A percentile compares a stretch with the other conserved stretches of the same genome.
Evolutionary conservation across 1,140 invertebrate species (phyloP).

Genomic region (Trichonephila clavipes): DNA sequence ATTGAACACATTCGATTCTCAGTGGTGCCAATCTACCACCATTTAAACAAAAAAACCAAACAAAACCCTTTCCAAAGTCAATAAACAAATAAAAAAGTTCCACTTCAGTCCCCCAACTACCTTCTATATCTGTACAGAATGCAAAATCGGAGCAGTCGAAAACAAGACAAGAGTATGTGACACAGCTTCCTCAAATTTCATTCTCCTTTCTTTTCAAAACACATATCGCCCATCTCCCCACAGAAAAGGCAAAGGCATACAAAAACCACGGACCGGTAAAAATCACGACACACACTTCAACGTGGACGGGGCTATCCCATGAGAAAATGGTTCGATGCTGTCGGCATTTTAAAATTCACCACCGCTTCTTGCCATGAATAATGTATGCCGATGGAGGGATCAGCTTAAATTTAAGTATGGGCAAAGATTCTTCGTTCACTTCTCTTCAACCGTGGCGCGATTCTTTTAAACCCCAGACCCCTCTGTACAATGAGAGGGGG

Average conservation of each 20-base stretch:
- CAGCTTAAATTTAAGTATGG: conserved; percentile 61
- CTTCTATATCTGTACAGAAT: background rate
- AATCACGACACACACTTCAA: background rate
- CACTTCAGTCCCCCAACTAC: background rate
- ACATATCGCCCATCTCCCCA: background rate
- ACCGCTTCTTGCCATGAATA: conserved; percentile 33
- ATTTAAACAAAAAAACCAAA: too few species aligned
- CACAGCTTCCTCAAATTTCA: conserved; percentile 15
- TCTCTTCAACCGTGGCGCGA: background rate
- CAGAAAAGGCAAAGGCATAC: background rate
- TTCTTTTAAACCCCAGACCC: background rate
- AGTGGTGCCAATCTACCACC: too few species aligned
- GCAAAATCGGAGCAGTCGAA: background rate
- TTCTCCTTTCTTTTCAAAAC: conserved; percentile 1
- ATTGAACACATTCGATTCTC: too few species aligned
- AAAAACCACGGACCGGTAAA: background rate
- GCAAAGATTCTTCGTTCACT: background rate
- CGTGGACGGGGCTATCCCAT: background rate
- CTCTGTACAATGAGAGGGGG: background rate
- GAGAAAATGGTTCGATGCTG: conserved; percentile 40
- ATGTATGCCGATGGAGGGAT: conserved; percentile 37
- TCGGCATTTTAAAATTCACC: conserved; percentile 58
- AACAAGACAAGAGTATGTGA: conserved; percentile 3
- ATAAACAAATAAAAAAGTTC: background rate
- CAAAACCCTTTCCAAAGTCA: too few species aligned